These are phyloP conservation scores for Hydrolagus affinis DNA, from an alignment of 2,113 vertebrate genomes.

Conservation along the genomic window DNA sequence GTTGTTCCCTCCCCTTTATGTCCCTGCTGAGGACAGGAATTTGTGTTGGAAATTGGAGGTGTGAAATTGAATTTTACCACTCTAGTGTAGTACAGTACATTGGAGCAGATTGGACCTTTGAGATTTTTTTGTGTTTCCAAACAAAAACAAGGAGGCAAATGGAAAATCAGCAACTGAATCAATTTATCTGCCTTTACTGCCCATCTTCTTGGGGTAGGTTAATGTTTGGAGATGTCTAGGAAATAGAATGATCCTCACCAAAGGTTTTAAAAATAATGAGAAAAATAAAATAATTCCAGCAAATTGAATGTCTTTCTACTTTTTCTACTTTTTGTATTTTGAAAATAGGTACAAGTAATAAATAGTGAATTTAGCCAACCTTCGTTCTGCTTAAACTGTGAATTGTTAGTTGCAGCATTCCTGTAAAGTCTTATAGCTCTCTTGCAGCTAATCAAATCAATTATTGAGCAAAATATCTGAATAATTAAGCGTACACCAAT, in stretches of 20 bases:
- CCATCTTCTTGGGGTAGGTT: too few relatives aligned
- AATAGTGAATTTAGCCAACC: background rate
- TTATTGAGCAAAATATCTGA: background rate
- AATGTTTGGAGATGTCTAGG: too few relatives aligned
- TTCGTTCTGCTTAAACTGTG: background rate
- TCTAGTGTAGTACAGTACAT: background rate
- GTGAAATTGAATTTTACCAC: background rate
- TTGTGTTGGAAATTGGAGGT: background rate
- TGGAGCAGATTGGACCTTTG: background rate
- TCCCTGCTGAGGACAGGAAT: background rate
- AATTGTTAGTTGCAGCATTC: background rate
- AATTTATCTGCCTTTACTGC: too few relatives aligned
- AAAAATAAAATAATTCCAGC: too few relatives aligned
- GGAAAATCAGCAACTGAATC: too few relatives aligned
- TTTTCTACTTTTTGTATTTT: too few relatives aligned
- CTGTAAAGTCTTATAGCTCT: background rate
- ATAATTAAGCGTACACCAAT: background rate
- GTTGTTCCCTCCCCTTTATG: background rate
- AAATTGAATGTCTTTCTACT: too few relatives aligned
- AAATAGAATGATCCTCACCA: too few relatives aligned
- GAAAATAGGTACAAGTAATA: background rate
- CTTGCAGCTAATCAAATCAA: too few relatives aligned
- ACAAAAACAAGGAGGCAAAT: too few relatives aligned
- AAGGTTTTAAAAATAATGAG: too few relatives aligned
- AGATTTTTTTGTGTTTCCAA: background rate